phyloP scores from a whole-genome alignment of 2,113 vertebrate genomes.

The Elaphurus davidianus region DNA sequence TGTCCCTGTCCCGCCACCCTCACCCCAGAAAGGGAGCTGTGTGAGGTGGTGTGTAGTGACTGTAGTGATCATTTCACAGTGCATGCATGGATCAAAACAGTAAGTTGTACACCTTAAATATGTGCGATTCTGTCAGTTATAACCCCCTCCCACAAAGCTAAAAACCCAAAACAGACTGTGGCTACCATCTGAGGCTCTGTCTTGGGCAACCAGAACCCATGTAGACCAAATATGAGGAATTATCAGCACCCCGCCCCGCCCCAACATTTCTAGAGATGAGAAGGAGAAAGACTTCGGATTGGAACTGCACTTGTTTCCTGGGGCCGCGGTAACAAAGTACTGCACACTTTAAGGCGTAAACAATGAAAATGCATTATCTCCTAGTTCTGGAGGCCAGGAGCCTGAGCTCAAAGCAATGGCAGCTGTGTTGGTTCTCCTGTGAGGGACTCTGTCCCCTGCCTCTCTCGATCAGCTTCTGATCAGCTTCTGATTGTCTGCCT shows the following conservation, averaged over 20 bases:
- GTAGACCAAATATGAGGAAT: neutral
- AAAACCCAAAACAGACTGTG: neutral
- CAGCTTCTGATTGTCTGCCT: too few species aligned
- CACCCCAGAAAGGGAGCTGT: neutral
- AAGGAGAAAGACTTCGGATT: neutral
- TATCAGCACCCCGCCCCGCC: neutral
- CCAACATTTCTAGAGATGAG: neutral
- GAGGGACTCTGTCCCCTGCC: neutral
- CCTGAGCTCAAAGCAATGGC: too few species aligned
- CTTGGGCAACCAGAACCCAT: fast-evolving
- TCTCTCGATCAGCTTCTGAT: too few species aligned
- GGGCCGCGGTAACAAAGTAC: neutral
- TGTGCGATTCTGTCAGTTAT: neutral
- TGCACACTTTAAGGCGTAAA: fast-evolving
- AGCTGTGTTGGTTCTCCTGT: fast-evolving
- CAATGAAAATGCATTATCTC: fast-evolving
- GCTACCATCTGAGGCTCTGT: neutral
- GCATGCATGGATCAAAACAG: neutral
- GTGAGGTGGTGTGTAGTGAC: neutral
- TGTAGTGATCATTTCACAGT: neutral
- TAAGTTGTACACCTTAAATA: neutral
- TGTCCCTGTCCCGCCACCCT: neutral
- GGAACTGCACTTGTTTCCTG: neutral
- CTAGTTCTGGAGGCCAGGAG: neutral
- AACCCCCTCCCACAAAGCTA: neutral